Base-by-base conservation (phyloP, 2,888 invertebrate species). In the Cinara cedri region DNA sequence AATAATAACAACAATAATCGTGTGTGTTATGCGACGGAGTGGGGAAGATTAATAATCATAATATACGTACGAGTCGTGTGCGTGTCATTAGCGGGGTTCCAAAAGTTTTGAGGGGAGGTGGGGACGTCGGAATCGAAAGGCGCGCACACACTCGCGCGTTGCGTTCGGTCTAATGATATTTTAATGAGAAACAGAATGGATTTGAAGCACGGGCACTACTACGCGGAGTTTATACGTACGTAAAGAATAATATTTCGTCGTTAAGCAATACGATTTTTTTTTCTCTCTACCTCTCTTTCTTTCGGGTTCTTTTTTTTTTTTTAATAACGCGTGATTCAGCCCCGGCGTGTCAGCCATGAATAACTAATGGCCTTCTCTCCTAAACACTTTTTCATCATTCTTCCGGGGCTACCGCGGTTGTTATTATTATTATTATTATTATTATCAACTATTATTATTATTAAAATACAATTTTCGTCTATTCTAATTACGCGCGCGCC, bases 331-430 rank as follows among this genome's bases (percentile, higher is more conserved):
- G 60, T 78, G 78, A 78, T 78, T 78, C 78, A 78, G 78, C 78
- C 78, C 78, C 78, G n/a, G 78, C 68, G 78, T 78, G 78, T 78
- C 78, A 78, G 78, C 68, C 78, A 78, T 78, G 78, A 78, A 78
- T 78, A 78, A 78, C 78, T 78, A 78, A 78, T 78, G 78, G 70
- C 78, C 78, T 78, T 78, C 78, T 78, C 74, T 78, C 78, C 78
- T 78, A 78, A 78, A 78, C 78, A 78, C 78, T 78, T 78, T 78
- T 78, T 78, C 78, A 78, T 78, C 78, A 78, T 78, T 78, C 78
- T 78, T 78, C 78, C 78, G 78, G 78, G 78, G 70, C 66, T 68
- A 68, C 68, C 57, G 78, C 78, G 68, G 70, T 78, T 78, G 46
- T 57, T 66, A 66, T 66, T 76, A 66, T 75, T 72, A 72, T 72